A percentile compares a stretch with the other conserved stretches of the same genome.
These are phyloP conservation scores for Chouioia cunea DNA, from an alignment of 2,888 invertebrate genomes.

Conservation along the genomic window DNA sequence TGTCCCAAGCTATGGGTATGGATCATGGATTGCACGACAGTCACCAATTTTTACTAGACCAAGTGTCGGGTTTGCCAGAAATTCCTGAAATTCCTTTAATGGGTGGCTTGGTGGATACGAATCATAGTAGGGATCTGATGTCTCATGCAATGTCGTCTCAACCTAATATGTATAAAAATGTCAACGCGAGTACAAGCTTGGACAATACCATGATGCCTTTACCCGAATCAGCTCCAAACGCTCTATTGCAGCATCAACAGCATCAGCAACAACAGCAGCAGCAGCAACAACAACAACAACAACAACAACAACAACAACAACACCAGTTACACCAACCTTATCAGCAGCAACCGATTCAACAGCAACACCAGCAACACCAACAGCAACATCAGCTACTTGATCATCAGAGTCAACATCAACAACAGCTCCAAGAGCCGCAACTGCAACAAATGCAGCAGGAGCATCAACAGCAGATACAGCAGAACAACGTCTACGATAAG, in stretches of 20 bases:
- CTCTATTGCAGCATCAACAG: constrained; percentile 27
- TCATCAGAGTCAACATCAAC: constrained; percentile 33
- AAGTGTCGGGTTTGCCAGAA: constrained; percentile 62
- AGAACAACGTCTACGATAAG: constrained; percentile 56
- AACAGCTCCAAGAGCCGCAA: constrained; percentile 42
- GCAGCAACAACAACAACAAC: constrained; percentile 44
- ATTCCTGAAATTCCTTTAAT: constrained; percentile 60
- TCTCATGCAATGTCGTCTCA: constrained; percentile 44
- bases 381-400: constrained; percentile 33
- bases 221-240: constrained; percentile 29
- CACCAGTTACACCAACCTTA: constrained; percentile 36
- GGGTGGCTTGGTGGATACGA: constrained; percentile 56
- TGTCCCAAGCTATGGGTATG: constrained; percentile 55
- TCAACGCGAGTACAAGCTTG: constrained; percentile 36
- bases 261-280: constrained; percentile 43
- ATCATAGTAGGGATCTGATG: constrained; percentile 50
- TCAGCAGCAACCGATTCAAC: constrained; percentile 33
- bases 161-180: constrained; percentile 34
- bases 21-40: constrained; percentile 56
- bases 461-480: constrained; percentile 46
- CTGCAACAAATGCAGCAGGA: constrained; percentile 52
- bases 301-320: constrained; percentile 49
- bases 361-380: constrained; percentile 46
- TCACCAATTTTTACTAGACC: constrained; percentile 62
- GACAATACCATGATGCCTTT: constrained; percentile 44